phyloP scores from a whole-genome alignment of 2,888 invertebrate genomes.

The Argyresthia goedartella region DNA sequence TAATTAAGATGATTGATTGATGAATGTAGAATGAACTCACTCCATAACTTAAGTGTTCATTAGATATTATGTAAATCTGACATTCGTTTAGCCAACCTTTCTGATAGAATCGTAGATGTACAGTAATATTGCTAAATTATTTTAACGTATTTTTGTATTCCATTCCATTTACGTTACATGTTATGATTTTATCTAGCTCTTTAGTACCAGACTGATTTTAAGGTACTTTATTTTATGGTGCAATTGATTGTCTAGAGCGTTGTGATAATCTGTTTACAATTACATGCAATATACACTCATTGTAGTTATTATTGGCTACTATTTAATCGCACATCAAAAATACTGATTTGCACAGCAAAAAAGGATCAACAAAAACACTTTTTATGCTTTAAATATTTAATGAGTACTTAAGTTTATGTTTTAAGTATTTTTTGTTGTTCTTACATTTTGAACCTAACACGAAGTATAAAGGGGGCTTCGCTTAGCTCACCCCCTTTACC shows the following conservation, averaged over 20 bases:
- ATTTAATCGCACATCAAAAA: not conserved
- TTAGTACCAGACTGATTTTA: slow-evolving; percentile 71
- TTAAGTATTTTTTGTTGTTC: too few relatives aligned
- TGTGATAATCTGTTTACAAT: slow-evolving; percentile 71
- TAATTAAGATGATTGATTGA: slow-evolving; percentile 21
- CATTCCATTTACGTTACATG: slow-evolving; percentile 41
- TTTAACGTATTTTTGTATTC: slow-evolving; percentile 69
- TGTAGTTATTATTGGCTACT: not conserved
- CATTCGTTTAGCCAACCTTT: slow-evolving; percentile 59
- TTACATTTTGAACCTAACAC: too few relatives aligned
- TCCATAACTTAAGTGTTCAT: slow-evolving; percentile 66
- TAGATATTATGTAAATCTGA: slow-evolving; percentile 55
- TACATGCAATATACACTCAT: slow-evolving; percentile 51
- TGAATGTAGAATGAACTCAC: slow-evolving; percentile 30
- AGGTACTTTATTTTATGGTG: slow-evolving; percentile 70
- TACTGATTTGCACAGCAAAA: too few relatives aligned
- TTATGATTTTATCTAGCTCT: slow-evolving; percentile 56
- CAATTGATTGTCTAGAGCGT: slow-evolving; percentile 70
- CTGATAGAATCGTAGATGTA: slow-evolving; percentile 41
- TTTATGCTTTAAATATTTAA: too few relatives aligned
- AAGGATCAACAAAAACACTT: too few relatives aligned
- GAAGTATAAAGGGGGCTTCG: too few relatives aligned
- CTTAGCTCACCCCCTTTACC: too few relatives aligned
- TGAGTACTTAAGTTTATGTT: too few relatives aligned
- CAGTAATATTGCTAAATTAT: slow-evolving; percentile 56